Evolutionary conservation across 1,140 invertebrate genomes (phyloP).

Genomic region (Physella acuta): DNA sequence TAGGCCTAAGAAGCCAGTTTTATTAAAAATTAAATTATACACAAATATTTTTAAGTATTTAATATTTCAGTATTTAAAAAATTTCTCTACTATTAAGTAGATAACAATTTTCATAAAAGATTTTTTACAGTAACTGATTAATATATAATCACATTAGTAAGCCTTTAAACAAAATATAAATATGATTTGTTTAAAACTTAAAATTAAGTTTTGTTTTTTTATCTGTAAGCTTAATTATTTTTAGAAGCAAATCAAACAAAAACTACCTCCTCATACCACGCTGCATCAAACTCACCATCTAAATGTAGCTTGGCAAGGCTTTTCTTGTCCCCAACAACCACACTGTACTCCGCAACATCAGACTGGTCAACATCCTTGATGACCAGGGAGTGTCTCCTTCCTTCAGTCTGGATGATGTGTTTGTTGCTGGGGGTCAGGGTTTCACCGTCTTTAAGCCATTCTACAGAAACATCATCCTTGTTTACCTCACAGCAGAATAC

Average conservation of each 20-base stretch:
- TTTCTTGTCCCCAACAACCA: conserved; percentile 47
- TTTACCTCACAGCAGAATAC: conserved; percentile 50
- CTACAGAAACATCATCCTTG: conserved; percentile 50
- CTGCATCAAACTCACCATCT: conserved; percentile 45
- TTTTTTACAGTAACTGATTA: too few relatives aligned
- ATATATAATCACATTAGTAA: too few relatives aligned
- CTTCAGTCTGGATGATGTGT: conserved; percentile 42
- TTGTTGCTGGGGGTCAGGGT: conserved; percentile 47
- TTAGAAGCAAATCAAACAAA: conserved; percentile 20
- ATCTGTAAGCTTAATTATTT: neutral
- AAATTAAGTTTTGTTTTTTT: neutral
- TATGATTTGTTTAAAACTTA: neutral
- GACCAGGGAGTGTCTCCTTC: conserved; percentile 43
- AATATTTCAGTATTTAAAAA: too few relatives aligned
- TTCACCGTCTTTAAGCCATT: conserved; percentile 50
- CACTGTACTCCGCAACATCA: conserved; percentile 52
- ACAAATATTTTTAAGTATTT: too few relatives aligned
- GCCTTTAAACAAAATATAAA: too few relatives aligned
- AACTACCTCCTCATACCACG: neutral
- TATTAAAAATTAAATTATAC: too few relatives aligned
- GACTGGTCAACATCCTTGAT: conserved; percentile 49
- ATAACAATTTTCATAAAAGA: too few relatives aligned
- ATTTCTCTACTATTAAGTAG: too few relatives aligned
- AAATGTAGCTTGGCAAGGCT: conserved; percentile 52
- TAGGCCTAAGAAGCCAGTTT: too few relatives aligned